These are phyloP conservation scores for Eupristina koningsbergeri DNA, from an alignment of 1,140 invertebrate genomes.

Conservation along the genomic window DNA sequence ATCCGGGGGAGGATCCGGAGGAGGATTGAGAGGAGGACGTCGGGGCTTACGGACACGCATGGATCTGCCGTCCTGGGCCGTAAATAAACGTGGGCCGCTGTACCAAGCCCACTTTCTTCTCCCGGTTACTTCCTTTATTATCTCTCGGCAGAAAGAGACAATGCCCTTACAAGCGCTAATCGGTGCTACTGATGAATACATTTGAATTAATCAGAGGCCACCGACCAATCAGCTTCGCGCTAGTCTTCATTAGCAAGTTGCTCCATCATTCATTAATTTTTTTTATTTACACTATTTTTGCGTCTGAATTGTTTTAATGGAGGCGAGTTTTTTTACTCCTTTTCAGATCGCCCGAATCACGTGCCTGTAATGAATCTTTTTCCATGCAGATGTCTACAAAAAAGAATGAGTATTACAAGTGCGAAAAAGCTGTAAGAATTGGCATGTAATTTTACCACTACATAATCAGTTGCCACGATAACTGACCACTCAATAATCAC, in stretches of 20 bases:
- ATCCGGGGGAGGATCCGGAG: no score
- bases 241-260: background rate
- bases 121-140: constrained; percentile 42
- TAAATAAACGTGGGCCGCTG: background rate
- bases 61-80: background rate
- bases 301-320: background rate
- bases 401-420: no score
- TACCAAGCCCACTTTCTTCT: constrained; percentile 27
- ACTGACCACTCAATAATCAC: background rate
- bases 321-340: background rate
- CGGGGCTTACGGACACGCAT: background rate
- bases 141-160: constrained; percentile 17
- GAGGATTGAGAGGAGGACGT: background rate
- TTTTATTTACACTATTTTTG: no score
- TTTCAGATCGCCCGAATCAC: no score
- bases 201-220: constrained; percentile 56
- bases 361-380: background rate
- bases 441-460: no score
- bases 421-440: background rate
- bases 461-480: no score
- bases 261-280: background rate
- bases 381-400: no score
- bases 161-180: constrained; percentile 20
- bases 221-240: constrained; percentile 47
- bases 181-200: constrained; percentile 23